Conservation (phyloP, 2,797 vertebrate species). For the Austrolebias charrua region DNA sequence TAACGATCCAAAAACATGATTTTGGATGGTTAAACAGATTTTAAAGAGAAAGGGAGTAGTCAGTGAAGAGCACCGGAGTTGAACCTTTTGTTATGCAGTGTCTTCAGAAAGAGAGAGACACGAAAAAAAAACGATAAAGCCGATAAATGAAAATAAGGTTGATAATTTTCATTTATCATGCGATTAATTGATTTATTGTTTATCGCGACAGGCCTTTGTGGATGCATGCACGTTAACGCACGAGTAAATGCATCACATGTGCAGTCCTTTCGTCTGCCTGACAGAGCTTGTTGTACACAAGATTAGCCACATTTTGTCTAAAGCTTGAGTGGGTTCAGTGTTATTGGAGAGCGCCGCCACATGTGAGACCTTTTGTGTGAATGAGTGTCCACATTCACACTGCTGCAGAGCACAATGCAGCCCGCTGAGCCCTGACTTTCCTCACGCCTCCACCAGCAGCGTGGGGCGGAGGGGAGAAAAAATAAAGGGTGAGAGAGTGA, state of each 20-base stretch:
- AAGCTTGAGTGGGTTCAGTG: constrained; percentile 47
- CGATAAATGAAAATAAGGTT: no score
- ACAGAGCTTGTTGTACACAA: constrained; percentile 34
- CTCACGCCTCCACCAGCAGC: constrained; percentile 33
- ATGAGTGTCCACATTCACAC: constrained; percentile 41
- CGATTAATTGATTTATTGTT: no score
- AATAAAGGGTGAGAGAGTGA: constrained; percentile 61
- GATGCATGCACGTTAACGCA: constrained; percentile 17
- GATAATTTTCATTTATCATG: no score
- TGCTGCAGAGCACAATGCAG: constrained; percentile 44
- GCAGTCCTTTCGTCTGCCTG: constrained; percentile 53
- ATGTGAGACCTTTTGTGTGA: constrained; percentile 60
- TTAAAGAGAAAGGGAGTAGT: no score
- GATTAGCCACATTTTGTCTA: constrained; percentile 70
- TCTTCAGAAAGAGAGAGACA: no score
- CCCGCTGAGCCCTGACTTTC: constrained; percentile 63
- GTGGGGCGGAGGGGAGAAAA: constrained; percentile 46
- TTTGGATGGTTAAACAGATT: no score
- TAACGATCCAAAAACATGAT: no score
- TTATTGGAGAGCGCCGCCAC: constrained; percentile 26
- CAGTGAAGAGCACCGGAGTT: no score
- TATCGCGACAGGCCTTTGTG: constrained; percentile 14
- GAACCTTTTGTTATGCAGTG: no score
- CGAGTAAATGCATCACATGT: constrained; percentile 21
- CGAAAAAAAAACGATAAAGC: no score